phyloP scores from a whole-genome alignment of 2,113 vertebrate genomes.

The Macroglossus sobrinus region DNA sequence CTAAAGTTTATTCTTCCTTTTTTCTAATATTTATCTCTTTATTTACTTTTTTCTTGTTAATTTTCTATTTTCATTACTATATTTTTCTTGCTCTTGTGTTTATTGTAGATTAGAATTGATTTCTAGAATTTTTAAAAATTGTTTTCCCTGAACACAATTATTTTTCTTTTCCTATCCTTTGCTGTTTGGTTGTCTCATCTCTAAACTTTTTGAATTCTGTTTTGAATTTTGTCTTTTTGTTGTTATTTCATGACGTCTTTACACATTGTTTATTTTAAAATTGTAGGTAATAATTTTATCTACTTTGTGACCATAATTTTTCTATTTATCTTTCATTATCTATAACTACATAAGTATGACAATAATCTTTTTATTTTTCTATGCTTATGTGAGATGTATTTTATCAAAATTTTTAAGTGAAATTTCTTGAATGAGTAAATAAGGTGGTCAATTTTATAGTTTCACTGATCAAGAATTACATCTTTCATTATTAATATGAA shows the following conservation, averaged over 20 bases:
- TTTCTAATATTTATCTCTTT: neutral
- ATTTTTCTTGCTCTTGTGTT: neutral
- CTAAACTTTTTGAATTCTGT: neutral
- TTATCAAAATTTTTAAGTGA: neutral
- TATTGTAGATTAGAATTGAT: neutral
- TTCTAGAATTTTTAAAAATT: neutral
- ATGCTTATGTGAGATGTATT: neutral
- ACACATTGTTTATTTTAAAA: neutral
- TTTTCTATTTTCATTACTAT: neutral
- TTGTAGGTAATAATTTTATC: neutral
- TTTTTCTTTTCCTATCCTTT: neutral
- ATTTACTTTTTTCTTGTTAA: neutral
- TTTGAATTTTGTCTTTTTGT: neutral
- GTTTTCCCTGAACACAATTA: neutral
- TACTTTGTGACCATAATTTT: neutral
- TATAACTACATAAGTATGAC: neutral
- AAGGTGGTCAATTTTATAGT: neutral
- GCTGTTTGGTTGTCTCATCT: neutral
- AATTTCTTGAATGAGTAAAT: neutral
- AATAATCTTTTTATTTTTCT: neutral
- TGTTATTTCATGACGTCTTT: neutral
- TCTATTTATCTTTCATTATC: neutral
- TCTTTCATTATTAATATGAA: neutral
- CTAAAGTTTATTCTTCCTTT: neutral
- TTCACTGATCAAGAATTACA: neutral